phyloP scores from a whole-genome alignment of 2,797 vertebrate species.

The Neomorphus geoffroyi region DNA sequence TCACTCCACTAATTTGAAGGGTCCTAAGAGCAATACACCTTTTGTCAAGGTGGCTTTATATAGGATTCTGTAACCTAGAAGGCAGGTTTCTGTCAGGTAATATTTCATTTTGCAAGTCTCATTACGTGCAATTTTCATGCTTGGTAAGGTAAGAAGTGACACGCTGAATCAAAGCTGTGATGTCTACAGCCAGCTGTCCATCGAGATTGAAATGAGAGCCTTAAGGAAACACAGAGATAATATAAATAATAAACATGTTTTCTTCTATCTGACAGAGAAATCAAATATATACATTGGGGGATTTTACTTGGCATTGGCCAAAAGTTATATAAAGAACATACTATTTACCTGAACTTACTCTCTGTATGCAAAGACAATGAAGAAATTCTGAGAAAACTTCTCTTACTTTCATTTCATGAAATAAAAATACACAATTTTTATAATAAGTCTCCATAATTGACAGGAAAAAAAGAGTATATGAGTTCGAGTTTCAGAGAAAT shows the following conservation, averaged over 20 bases:
- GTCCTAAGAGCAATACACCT: neutral
- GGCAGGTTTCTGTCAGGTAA: neutral
- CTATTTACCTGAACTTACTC: neutral
- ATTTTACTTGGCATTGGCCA: neutral
- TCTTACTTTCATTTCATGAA: neutral
- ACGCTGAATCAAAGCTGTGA: constrained; percentile 11
- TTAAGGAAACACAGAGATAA: neutral
- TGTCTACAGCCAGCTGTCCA: neutral
- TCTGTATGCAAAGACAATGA: neutral
- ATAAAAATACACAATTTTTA: neutral
- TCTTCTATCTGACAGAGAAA: neutral
- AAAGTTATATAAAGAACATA: neutral
- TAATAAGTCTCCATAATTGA: neutral
- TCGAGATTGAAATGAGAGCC: neutral
- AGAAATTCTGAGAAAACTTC: neutral
- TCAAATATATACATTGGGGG: neutral
- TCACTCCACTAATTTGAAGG: constrained; percentile 31
- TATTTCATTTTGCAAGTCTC: constrained; percentile 11
- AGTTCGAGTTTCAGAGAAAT: neutral
- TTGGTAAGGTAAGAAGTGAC: constrained; percentile 8
- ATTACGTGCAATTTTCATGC: neutral
- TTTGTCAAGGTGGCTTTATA: neutral
- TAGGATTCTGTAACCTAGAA: neutral
- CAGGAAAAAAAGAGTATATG: neutral
- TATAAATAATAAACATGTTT: neutral